Evolutionary conservation across 2,797 vertebrate genomes (phyloP), one percentile per base, ranked within the genome.

Genomic region (Sebastes goodei): DNA sequence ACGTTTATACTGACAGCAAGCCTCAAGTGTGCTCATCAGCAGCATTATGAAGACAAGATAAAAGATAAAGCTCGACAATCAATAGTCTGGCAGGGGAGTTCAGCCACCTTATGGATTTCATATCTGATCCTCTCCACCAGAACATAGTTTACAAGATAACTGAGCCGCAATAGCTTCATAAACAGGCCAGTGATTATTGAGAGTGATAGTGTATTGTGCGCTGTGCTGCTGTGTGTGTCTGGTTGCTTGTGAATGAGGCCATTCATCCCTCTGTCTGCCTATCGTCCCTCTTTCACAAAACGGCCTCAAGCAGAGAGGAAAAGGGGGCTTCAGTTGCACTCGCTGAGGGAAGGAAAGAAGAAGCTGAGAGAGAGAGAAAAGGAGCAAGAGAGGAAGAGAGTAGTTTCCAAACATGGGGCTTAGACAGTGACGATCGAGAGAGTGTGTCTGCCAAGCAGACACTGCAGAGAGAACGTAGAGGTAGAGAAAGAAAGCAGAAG

Each of bases 91-190:
- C 74, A 69, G 71, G 27, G 69, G 64, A 79, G 76, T 86, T 83
- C 71, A 81, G 63, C 78, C 76, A 89, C 86, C 82, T 86, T 90
- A 92, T 92, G 75, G 89, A 92, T 92, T 91, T 90, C 78, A 93
- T 89, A 91, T 93, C 78, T 76, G 84, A 86, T 90, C 70, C 33
- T 85, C 71, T 87, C 61, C 57, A 63, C 30, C 49, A 73, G 80
- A 78, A 71, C 88, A 83, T 82, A 92, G 85, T 90, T 90, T 88
- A 89, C 83, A 86, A 81, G 87, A 86, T 89, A 87, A 92, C 80
- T 86, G 70, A 81, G 85, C 75, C 5, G 60, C 78, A 81, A 76
- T 55, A 72, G 82, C 81, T 91, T 90, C 83, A 92, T 92, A 91
- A 93, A 92, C 83, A 87, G 75, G 66, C 21, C 82, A 52, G 71